These are phyloP conservation scores for Tethya wilhelma DNA, from an alignment of 37 sponge, comb jelly and placozoan genomes.

Conservation along the genomic window DNA sequence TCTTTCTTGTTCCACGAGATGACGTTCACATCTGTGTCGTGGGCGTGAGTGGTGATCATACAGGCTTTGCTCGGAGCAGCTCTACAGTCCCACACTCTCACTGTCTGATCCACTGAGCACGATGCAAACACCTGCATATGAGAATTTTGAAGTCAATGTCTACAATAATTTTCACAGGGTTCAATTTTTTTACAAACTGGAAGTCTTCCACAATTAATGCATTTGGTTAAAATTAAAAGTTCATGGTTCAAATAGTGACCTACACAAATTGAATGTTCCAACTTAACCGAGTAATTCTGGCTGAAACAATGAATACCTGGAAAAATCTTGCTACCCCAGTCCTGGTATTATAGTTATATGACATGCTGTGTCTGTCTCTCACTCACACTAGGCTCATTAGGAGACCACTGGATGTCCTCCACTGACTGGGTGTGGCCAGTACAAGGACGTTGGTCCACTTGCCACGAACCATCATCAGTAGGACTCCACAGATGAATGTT, in stretches of 20 bases:
- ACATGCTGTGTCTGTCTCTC: too few relatives aligned
- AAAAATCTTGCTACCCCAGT: too few relatives aligned
- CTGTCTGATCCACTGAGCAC: constrained; percentile 89
- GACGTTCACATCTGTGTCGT: constrained; percentile 96
- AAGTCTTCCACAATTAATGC: not conserved
- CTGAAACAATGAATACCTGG: too few relatives aligned
- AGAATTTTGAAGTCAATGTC: not conserved
- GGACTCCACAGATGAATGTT: constrained; percentile 96
- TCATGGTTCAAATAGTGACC: too few relatives aligned
- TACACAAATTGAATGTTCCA: too few relatives aligned
- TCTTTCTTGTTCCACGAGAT: constrained; percentile 94
- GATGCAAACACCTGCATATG: constrained; percentile 89
- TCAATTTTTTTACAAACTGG: not conserved
- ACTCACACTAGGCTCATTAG: constrained; percentile 92
- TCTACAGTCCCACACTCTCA: constrained; percentile 93
- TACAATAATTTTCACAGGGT: not conserved
- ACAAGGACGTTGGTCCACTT: constrained; percentile 84
- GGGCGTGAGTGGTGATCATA: constrained; percentile 94
- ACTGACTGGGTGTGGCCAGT: constrained; percentile 85
- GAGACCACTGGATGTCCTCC: constrained; percentile 99
- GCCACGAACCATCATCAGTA: constrained; percentile 65
- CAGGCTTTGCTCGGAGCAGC: constrained; percentile 88
- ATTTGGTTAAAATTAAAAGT: too few relatives aligned
- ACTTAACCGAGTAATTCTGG: too few relatives aligned
- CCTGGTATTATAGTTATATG: too few relatives aligned